Percentiles rank a stretch among this genome's conserved stretches.
Evolutionary conservation across 2,888 invertebrate genomes (phyloP).

Genomic region (Polymixis lichenea): DNA sequence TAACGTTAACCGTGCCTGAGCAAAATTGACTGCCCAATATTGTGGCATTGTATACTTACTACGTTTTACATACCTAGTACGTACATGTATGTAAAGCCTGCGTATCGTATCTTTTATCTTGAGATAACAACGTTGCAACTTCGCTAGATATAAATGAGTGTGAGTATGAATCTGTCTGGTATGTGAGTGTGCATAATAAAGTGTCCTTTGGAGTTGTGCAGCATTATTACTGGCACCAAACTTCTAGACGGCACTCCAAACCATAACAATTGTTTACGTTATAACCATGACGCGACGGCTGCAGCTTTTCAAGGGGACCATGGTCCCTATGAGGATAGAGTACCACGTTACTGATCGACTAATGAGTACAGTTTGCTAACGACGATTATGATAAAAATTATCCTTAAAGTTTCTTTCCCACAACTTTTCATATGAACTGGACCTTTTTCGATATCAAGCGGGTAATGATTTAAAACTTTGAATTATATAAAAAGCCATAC

Average conservation of each 20-base stretch:
- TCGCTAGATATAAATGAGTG: not conserved
- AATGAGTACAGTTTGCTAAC: constrained; percentile 17
- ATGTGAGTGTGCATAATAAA: not conserved
- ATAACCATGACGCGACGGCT: constrained; percentile 1
- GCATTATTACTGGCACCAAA: constrained; percentile 28
- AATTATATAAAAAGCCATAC: not conserved
- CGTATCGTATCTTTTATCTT: not conserved
- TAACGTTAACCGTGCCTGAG: too few species aligned
- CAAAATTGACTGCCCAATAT: too few species aligned
- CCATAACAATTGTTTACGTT: constrained; percentile 38
- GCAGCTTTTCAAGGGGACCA: not conserved
- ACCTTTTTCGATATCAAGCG: not conserved
- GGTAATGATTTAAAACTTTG: not conserved
- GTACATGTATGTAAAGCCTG: not conserved
- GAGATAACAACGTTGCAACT: not conserved
- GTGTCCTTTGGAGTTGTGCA: not conserved
- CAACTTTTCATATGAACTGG: not conserved
- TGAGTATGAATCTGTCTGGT: not conserved
- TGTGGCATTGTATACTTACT: too few species aligned
- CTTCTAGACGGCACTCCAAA: constrained; percentile 24
- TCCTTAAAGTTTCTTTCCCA: not conserved
- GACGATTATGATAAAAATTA: not conserved
- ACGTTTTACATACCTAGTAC: not conserved
- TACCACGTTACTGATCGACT: not conserved
- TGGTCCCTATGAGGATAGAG: not conserved